Evolutionary conservation across 2,888 invertebrate genomes (phyloP).

Genomic region (Leptopilina drosophilae): DNA sequence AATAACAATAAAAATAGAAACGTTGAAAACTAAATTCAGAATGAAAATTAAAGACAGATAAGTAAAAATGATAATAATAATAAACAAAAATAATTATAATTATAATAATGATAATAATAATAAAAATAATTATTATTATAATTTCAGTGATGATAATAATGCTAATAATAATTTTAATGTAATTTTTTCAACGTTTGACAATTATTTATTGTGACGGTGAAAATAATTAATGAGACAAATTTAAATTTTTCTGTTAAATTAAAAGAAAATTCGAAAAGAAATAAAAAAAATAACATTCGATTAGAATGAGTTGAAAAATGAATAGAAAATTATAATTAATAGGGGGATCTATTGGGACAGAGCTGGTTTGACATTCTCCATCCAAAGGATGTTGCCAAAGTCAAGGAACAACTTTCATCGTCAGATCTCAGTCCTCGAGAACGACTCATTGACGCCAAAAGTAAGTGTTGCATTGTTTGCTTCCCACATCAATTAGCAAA

Average conservation of each 20-base stretch:
- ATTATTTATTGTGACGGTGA: neutral
- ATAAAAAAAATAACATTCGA: neutral
- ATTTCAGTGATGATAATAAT: too few relatives aligned
- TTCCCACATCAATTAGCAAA: neutral
- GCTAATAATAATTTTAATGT: too few relatives aligned
- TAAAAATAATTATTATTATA: too few relatives aligned
- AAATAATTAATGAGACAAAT: neutral
- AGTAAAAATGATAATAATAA: too few relatives aligned
- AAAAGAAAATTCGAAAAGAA: neutral
- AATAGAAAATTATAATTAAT: conserved; percentile 54
- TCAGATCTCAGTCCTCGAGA: conserved; percentile 93
- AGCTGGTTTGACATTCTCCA: conserved; percentile 96
- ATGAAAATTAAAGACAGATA: too few relatives aligned
- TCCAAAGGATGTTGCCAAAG: conserved; percentile 95
- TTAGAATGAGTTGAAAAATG: neutral
- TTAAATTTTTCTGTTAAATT: too few relatives aligned
- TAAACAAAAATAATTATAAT: too few relatives aligned
- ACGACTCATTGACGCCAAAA: conserved; percentile 94
- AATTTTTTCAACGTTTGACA: neutral
- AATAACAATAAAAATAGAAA: too few relatives aligned
- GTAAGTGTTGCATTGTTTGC: conserved; percentile 79
- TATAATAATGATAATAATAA: too few relatives aligned
- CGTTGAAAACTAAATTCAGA: too few relatives aligned
- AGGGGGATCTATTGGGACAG: conserved; percentile 93
- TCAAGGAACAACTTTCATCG: conserved; percentile 95